Conservation (phyloP, 2,888 invertebrate genomes). For the Mesorhabditis spiculigera region DNA sequence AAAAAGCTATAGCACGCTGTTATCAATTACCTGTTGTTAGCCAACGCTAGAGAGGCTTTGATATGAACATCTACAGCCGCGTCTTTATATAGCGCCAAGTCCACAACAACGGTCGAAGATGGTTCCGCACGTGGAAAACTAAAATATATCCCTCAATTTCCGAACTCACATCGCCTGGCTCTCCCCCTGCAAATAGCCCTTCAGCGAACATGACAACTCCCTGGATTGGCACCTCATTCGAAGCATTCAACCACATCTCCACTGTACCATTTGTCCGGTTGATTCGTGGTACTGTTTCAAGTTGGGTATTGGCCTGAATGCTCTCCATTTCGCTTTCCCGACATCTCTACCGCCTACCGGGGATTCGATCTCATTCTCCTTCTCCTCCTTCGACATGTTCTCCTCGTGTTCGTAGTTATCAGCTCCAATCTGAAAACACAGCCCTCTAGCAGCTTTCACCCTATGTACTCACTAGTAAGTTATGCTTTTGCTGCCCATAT, state of each 20-base stretch:
- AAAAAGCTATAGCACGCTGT: constrained; percentile 6
- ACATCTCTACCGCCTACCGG: constrained; percentile 13
- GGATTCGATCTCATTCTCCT: constrained; percentile 32
- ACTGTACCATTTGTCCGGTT: constrained; percentile 18
- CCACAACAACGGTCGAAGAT: constrained; percentile 67
- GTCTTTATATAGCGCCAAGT: constrained; percentile 68
- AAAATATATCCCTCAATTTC: neutral
- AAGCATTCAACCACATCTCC: constrained; percentile 57
- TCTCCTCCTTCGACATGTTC: constrained; percentile 27
- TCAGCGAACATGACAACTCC: constrained; percentile 83
- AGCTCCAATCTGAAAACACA: constrained; percentile 42
- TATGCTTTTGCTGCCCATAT: constrained; percentile 52
- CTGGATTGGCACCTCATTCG: constrained; percentile 77
- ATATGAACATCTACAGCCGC: constrained; percentile 83
- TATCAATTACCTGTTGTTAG: constrained; percentile 32
- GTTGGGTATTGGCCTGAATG: constrained; percentile 10
- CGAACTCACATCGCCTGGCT: constrained; percentile 27
- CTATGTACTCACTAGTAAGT: constrained; percentile 39
- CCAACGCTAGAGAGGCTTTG: constrained; percentile 65
- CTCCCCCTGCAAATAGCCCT: constrained; percentile 69
- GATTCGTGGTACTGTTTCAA: constrained; percentile 10
- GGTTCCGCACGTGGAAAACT: neutral
- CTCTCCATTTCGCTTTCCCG: too few relatives aligned
- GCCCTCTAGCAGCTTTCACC: neutral
- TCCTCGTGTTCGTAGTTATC: constrained; percentile 48